Base-by-base conservation (phyloP, 2,888 invertebrate genomes). In the Drosophila sordidapex region DNA sequence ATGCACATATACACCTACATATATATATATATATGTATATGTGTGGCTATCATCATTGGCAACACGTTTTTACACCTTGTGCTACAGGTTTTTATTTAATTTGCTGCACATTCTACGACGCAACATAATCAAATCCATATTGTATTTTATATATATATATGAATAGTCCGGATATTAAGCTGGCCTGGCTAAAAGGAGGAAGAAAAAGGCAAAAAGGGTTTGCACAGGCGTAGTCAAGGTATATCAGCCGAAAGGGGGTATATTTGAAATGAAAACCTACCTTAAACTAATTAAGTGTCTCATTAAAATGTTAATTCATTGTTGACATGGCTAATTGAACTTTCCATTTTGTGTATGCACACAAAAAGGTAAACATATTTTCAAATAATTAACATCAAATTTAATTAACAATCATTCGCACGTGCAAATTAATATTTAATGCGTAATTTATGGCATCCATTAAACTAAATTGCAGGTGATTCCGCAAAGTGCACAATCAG, bases 401-500 rank as follows among this genome's bases (percentile, higher is more conserved):
- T 15, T 27, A 2, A 25, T 27, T 79, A 61, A 27, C 29, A 29
- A 27, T 18, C 25, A 54, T 18, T 13, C 35, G 48, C 56, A 70
- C 31, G 51, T 27, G 15, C 33, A 40, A 76, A 82, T 89, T 49
- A 71, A 83, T 82, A 84, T 70, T 76, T 76, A 71, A 87, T 74
- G 18, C 1, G 31, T 21, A 66, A 62, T 89, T 83, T 70, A 82
- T 82, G 89, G 70, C 58, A 53, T 10, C 57, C 57, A 83, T 83
- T 89, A 71, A 70, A 83, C 71, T 87, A 69, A 87, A 84, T 89
- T 81, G 65, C 53, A 43, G 57, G 53, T 58, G 43, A 25, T 31
- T 13, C 7, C 58, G 25, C 64, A 51, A 79, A 89, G 56, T 73
- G 82, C 66, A 43, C 80, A 84, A 87, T 82, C 82, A 84, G 87